Evolutionary conservation across 2,113 vertebrate species (phyloP).

Genomic region (Poicephalus gulielmi): DNA sequence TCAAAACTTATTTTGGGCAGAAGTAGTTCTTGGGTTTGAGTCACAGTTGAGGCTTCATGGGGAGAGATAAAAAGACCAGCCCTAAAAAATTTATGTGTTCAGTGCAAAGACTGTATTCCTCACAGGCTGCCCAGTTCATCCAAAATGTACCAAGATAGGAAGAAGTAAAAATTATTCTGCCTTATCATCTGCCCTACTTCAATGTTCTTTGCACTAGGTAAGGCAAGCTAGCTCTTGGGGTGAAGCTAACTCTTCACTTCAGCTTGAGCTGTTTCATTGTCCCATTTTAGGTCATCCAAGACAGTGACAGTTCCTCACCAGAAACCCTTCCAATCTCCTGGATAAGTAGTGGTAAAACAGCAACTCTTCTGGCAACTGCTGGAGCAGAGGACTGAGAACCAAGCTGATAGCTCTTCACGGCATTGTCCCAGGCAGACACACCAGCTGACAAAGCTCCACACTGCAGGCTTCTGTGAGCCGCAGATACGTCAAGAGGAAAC

Average conservation of each 20-base stretch:
- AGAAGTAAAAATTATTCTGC: neutral
- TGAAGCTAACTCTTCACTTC: neutral
- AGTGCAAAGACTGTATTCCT: neutral
- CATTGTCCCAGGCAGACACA: neutral
- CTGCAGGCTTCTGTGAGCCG: neutral
- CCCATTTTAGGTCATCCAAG: neutral
- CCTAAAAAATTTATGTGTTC: neutral
- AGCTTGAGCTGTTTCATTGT: neutral
- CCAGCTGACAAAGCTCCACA: neutral
- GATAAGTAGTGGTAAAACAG: neutral
- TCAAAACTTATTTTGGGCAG: neutral
- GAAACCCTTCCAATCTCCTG: neutral
- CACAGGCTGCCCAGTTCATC: neutral
- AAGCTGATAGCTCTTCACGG: neutral
- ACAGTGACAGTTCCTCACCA: neutral
- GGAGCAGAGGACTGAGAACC: neutral
- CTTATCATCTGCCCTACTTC: neutral
- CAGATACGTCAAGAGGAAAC: neutral
- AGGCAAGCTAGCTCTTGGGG: neutral
- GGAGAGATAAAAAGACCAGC: neutral
- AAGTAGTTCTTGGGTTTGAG: neutral
- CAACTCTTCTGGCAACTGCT: neutral
- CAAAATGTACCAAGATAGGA: neutral
- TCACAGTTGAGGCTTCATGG: neutral
- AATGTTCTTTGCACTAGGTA: neutral